Base-by-base conservation (phyloP, 2,113 vertebrate genomes). In the Chitala chitala region DNA sequence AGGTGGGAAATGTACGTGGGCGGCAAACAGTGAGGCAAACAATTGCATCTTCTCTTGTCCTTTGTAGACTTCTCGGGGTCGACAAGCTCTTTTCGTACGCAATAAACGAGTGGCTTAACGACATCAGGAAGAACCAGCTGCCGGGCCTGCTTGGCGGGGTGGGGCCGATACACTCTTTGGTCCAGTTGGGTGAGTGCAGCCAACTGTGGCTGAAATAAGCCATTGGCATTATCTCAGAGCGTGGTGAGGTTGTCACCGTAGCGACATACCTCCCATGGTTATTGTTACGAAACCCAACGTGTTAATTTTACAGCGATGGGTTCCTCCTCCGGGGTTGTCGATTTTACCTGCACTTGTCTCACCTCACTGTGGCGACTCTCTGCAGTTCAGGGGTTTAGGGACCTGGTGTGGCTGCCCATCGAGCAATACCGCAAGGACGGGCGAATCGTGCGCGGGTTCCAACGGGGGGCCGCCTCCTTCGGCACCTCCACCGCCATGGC, bases 401-500 rank as follows among this genome's bases (percentile, higher is more conserved):
- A 99, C 84, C 83, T 99, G 87, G 95, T 99, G n/a, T 99, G 96
- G 97, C 83, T 99, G 53, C 97, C 97, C 0, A 98, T 98, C 61
- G 96, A 99, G 82, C 96, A 99, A 83, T 99, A 99, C 88, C 91
- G 96, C 55, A 98, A 97, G 84, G 96, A 98, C 0, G 97, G 97
- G 0, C 92, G 95, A 4, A 94, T 99, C 22, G 95, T 99, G 31
- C 89, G 96, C 12, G 96, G 97, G 0, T 94, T 99, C 78, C 97
- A 98, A 76, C 93, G 93, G 17, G 96, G 97, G 17, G 96, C 96
- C 0, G 95, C 96, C 65, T 99, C 97, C 54, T 99, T 99, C 59
- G 96, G 97, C 1, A 98, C 97, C 7, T 99, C 94, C 12, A 99
- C 97, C 5, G 97, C 97, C 0, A 99, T 99, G 96, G 96, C 97